phyloP scores from a whole-genome alignment of 2,113 vertebrate genomes.

The Silurus meridionalis region DNA sequence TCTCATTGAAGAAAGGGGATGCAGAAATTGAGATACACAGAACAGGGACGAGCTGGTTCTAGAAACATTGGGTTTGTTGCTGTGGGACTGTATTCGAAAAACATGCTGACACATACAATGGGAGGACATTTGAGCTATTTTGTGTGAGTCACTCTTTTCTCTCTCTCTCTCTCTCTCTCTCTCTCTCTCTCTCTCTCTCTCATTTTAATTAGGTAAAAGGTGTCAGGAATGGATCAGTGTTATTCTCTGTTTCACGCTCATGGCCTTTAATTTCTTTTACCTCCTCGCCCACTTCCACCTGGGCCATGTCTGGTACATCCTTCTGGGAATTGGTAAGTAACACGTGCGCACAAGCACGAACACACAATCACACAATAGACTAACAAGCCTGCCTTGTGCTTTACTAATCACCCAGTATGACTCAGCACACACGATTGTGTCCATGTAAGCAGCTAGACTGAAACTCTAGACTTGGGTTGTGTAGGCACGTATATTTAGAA shows the following conservation, averaged over 20 bases:
- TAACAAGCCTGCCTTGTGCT: constrained; percentile 13
- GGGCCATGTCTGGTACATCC: constrained; percentile 81
- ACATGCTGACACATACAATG: neutral
- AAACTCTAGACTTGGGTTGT: constrained; percentile 11
- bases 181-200: constrained; percentile 23
- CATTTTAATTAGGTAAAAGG: constrained; percentile 80
- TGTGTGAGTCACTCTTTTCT: neutral
- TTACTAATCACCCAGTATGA: constrained; percentile 20
- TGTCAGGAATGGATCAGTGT: constrained; percentile 94
- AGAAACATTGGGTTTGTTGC: constrained; percentile 1
- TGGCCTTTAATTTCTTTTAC: constrained; percentile 87
- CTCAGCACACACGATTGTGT: constrained; percentile 27
- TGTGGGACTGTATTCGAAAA: neutral
- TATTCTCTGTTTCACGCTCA: constrained; percentile 88
- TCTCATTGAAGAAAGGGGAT: neutral
- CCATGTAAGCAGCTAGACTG: constrained; percentile 8
- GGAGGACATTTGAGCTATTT: neutral
- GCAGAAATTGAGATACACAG: constrained; percentile 1
- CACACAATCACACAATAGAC: neutral
- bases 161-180: neutral
- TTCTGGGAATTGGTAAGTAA: constrained; percentile 81
- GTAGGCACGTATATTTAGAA: constrained; percentile 29
- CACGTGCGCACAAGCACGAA: neutral
- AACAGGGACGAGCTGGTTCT: neutral
- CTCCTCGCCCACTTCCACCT: constrained; percentile 86